Conservation (phyloP, 1,140 invertebrate species). For the Bombus superbus region DNA sequence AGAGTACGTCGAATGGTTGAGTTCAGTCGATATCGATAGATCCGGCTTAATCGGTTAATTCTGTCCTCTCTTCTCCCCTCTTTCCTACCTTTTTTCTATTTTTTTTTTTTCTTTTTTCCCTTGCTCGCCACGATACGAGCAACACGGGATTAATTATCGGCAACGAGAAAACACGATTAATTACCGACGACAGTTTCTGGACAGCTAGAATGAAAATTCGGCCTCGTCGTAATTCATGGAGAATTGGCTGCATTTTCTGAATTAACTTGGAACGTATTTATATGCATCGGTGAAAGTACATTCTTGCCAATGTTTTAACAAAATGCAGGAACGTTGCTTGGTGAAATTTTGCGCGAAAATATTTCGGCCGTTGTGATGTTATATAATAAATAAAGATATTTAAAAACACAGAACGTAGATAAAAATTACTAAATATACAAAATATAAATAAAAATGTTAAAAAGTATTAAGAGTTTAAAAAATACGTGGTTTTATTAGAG, state of each 20-base stretch:
- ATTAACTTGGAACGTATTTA: constrained; percentile 17
- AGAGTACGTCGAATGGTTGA: constrained; percentile 39
- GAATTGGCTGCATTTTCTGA: constrained; percentile 33
- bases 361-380: too few relatives aligned
- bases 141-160: constrained; percentile 67
- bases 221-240: constrained; percentile 16
- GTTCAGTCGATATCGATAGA: constrained; percentile 52
- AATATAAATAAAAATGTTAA: too few relatives aligned
- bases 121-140: constrained; percentile 2
- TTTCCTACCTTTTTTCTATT: constrained; percentile 32
- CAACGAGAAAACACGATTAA: constrained; percentile 67
- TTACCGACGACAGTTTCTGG: constrained; percentile 43
- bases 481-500: too few relatives aligned
- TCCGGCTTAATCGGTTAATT: constrained; percentile 53
- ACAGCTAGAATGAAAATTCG: constrained; percentile 31
- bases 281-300: not conserved
- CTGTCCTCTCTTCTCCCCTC: not conserved
- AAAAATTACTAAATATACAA: too few relatives aligned
- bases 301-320: too few relatives aligned
- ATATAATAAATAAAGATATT: too few relatives aligned
- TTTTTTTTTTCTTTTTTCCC: constrained; percentile 42
- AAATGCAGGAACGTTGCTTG: too few relatives aligned
- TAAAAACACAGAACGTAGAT: too few relatives aligned
- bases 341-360: too few relatives aligned
- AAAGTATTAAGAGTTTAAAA: too few relatives aligned